Percentiles rank a stretch among this genome's conserved stretches.
These are phyloP conservation scores for Eulemur albifrons DNA, from an alignment of 2,797 vertebrate species.

Conservation along the genomic window DNA sequence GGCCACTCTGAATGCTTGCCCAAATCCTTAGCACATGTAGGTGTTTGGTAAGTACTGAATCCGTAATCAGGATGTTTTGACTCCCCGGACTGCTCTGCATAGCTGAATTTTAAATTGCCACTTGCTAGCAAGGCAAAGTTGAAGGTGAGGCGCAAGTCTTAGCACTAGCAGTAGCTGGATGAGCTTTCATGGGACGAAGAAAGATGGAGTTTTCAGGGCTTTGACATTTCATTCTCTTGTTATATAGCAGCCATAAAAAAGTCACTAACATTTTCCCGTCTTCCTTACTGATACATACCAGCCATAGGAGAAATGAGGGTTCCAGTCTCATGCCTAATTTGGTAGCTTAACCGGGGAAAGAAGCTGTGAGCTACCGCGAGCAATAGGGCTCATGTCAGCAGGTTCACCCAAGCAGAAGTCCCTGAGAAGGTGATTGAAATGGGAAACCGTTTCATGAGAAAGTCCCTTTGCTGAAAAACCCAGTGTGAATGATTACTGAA, in stretches of 20 bases:
- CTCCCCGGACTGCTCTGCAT: neutral
- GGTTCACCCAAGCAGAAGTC: slow-evolving; percentile 95
- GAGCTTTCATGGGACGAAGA: slow-evolving; percentile 82
- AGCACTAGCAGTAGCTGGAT: slow-evolving; percentile 17
- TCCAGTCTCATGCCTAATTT: slow-evolving; percentile 97
- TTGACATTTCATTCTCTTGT: slow-evolving; percentile 95
- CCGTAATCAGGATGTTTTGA: neutral
- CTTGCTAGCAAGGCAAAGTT: slow-evolving; percentile 30
- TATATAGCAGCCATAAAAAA: slow-evolving; percentile 84
- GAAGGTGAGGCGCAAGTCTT: slow-evolving; percentile 53
- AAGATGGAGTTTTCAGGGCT: slow-evolving; percentile 92
- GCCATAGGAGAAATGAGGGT: slow-evolving; percentile 91
- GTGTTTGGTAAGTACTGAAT: neutral
- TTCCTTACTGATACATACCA: slow-evolving; percentile 89
- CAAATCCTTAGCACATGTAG: neutral
- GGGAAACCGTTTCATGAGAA: slow-evolving; percentile 93
- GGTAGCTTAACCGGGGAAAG: slow-evolving; percentile 96
- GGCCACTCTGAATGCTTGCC: neutral
- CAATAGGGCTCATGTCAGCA: slow-evolving; percentile 94
- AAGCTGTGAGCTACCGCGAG: slow-evolving; percentile 92
- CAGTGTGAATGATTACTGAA: slow-evolving; percentile 85
- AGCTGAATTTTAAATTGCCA: slow-evolving; percentile 47
- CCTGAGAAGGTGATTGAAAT: slow-evolving; percentile 91
- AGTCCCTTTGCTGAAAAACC: slow-evolving; percentile 88
- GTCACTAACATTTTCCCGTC: slow-evolving; percentile 91